Conservation (phyloP, 2,797 vertebrate genomes). For the Squalus acanthias region DNA sequence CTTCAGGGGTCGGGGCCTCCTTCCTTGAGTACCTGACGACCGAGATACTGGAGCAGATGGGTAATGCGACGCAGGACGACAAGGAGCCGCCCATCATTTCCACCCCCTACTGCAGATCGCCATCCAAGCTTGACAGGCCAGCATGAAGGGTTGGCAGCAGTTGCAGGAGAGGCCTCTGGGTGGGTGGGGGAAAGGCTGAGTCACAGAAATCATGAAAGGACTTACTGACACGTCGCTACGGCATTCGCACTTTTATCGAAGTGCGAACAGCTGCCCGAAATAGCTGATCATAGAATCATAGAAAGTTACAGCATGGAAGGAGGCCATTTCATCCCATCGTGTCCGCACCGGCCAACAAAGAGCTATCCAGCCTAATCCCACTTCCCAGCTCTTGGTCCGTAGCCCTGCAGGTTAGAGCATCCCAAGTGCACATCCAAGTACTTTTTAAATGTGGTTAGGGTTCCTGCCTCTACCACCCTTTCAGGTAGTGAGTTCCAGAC, state of each 20-base stretch:
- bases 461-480: no score
- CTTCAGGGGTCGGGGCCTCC: neutral
- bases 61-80: neutral
- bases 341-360: no score
- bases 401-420: no score
- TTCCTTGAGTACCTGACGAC: neutral
- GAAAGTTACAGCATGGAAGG: no score
- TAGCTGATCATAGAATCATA: neutral
- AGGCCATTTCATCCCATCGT: no score
- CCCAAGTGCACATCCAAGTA: no score
- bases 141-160: neutral
- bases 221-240: neutral
- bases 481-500: no score
- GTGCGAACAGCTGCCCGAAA: neutral
- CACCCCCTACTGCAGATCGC: no score
- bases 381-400: no score
- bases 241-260: neutral
- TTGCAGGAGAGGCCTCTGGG: neutral
- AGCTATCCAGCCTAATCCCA: no score
- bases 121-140: neutral
- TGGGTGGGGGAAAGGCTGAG: neutral
- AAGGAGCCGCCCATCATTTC: neutral
- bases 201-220: neutral
- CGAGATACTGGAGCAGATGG: neutral
- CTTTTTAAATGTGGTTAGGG: no score